Conservation (phyloP, 1,140 invertebrate species). For the Hylyphantes graminicola region DNA sequence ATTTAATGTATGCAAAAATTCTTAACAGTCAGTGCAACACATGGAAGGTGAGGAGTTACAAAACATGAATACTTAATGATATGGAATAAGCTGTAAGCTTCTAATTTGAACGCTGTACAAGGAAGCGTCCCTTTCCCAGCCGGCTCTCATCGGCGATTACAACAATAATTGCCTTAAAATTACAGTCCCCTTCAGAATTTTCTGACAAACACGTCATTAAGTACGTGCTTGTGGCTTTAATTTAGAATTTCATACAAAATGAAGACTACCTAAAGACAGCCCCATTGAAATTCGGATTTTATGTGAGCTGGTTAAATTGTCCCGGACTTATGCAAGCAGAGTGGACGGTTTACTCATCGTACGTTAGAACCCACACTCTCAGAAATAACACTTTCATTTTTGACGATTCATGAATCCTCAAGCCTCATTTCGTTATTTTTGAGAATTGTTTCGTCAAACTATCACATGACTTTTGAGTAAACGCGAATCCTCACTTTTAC, state of each 20-base stretch:
- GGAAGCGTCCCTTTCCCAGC: background rate
- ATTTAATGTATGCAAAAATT: conserved; percentile 12
- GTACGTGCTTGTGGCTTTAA: background rate
- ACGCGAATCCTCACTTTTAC: too few species aligned
- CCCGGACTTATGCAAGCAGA: too few species aligned
- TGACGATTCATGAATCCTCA: too few species aligned
- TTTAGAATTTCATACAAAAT: conserved; percentile 12
- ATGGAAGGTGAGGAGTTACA: background rate
- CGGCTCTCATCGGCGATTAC: background rate
- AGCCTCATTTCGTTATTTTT: too few species aligned
- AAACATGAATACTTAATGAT: too few species aligned
- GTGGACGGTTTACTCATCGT: too few species aligned
- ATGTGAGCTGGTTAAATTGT: background rate
- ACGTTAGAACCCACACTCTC: too few species aligned
- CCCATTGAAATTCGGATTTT: background rate
- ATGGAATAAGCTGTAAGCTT: too few species aligned
- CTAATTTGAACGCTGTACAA: conserved; percentile 18
- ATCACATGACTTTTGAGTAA: too few species aligned
- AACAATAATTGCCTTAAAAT: conserved; percentile 31
- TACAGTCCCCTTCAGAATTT: conserved; percentile 13
- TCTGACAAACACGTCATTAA: conserved; percentile 7
- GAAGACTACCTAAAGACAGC: background rate
- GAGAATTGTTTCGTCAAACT: too few species aligned
- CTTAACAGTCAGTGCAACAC: background rate
- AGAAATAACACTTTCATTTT: too few species aligned